These are phyloP conservation scores for Equus przewalskii DNA, from an alignment of 2,113 vertebrate genomes.

Conservation along the genomic window DNA sequence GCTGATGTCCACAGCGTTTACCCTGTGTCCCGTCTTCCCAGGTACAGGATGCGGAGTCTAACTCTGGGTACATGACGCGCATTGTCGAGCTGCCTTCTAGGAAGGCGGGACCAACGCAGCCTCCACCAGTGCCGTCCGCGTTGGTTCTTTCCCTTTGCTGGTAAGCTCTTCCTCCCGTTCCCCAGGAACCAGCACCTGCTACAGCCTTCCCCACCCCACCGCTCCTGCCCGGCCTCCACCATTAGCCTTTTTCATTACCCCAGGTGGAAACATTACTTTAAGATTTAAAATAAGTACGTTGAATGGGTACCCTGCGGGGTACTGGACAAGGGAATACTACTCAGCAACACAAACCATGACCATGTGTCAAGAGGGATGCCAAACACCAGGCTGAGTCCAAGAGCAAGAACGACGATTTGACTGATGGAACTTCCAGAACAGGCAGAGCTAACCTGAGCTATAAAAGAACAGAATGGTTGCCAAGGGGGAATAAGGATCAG, in stretches of 20 bases:
- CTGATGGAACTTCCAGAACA: too few relatives aligned
- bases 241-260: background rate
- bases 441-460: background rate
- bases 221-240: background rate
- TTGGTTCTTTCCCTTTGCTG: background rate
- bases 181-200: background rate
- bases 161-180: fast-evolving
- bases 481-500: fast-evolving
- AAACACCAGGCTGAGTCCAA: too few relatives aligned
- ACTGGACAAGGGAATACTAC: background rate
- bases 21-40: fast-evolving
- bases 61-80: too few relatives aligned
- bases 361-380: fast-evolving
- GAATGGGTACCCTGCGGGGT: background rate
- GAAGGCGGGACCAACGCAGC: too few relatives aligned
- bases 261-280: background rate
- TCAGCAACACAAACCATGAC: background rate
- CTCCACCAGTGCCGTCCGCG: background rate
- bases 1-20: too few relatives aligned
- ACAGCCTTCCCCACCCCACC: background rate
- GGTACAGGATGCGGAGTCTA: background rate
- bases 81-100: background rate
- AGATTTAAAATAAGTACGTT: background rate
- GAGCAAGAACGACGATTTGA: background rate
- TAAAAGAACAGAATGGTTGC: background rate